Conservation (phyloP, 2,797 vertebrate species). For the Parauchenoglanis punctatus region DNA sequence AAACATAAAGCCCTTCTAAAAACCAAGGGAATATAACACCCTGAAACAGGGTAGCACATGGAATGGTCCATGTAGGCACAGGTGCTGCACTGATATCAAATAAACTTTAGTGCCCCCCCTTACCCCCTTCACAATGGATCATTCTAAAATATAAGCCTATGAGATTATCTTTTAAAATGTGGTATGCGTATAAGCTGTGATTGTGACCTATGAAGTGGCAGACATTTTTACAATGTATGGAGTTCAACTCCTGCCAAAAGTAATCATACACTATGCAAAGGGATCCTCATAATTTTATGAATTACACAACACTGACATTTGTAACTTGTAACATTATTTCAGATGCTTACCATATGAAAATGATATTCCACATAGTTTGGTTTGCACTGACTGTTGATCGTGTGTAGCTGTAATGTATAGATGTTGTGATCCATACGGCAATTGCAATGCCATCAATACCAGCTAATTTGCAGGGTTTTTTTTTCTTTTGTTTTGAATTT, state of each 20-base stretch:
- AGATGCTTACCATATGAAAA: background rate
- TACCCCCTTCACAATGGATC: background rate
- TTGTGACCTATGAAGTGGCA: background rate
- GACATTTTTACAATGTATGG: background rate
- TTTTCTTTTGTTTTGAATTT: background rate
- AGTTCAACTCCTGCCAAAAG: background rate
- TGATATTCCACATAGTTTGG: conserved; percentile 1
- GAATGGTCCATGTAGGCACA: conserved; percentile 93
- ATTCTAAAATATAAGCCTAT: background rate
- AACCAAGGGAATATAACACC: conserved; percentile 94
- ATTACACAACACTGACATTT: background rate
- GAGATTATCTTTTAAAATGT: background rate
- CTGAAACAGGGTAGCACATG: conserved; percentile 95
- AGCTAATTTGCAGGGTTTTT: too few relatives aligned
- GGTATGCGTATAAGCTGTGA: background rate
- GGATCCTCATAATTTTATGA: background rate
- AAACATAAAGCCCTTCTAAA: conserved; percentile 97
- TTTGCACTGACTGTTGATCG: background rate
- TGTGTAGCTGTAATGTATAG: background rate
- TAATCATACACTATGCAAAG: background rate
- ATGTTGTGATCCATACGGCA: background rate
- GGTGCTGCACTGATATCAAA: conserved; percentile 85
- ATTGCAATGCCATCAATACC: background rate
- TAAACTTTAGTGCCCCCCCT: conserved; percentile 36
- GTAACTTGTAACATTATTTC: too few relatives aligned